Percentiles rank a stretch among this genome's conserved stretches.
phyloP scores from a whole-genome alignment of 2,888 invertebrate genomes.

The Polyommatus icarus region DNA sequence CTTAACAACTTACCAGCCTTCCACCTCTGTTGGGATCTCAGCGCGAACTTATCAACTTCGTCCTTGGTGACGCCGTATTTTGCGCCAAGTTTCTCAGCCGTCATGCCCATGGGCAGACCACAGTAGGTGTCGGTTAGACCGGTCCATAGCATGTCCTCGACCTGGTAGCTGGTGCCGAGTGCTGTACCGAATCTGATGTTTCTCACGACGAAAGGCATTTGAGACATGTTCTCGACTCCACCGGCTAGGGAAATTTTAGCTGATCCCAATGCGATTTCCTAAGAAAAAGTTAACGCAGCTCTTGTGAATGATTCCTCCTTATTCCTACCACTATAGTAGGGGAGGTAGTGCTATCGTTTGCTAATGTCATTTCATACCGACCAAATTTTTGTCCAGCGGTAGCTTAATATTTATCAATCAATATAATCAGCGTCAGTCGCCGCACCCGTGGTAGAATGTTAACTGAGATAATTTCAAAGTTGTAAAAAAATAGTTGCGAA shows the following conservation, averaged over 20 bases:
- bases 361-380: too few relatives aligned
- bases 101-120: slow-evolving; percentile 96
- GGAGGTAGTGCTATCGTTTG: too few relatives aligned
- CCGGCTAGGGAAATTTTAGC: slow-evolving; percentile 94
- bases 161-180: slow-evolving; percentile 86
- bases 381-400: too few relatives aligned
- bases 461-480: too few relatives aligned
- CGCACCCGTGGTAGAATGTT: too few relatives aligned
- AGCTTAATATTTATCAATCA: too few relatives aligned
- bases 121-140: slow-evolving; percentile 92
- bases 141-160: slow-evolving; percentile 95
- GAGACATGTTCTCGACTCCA: slow-evolving; percentile 97
- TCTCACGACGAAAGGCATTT: slow-evolving; percentile 92
- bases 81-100: slow-evolving; percentile 93
- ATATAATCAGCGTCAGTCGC: too few relatives aligned
- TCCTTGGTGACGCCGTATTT: slow-evolving; percentile 90
- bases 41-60: slow-evolving; percentile 91
- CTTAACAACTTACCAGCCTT: slow-evolving; percentile 82
- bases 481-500: too few relatives aligned
- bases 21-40: slow-evolving; percentile 93
- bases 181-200: slow-evolving; percentile 93
- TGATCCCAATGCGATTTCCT: slow-evolving; percentile 93
- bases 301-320: slow-evolving; percentile 61
- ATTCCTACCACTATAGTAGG: too few relatives aligned
- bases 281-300: not conserved